Conservation (phyloP, 2,888 invertebrate genomes). For the Melanchra persicariae region DNA sequence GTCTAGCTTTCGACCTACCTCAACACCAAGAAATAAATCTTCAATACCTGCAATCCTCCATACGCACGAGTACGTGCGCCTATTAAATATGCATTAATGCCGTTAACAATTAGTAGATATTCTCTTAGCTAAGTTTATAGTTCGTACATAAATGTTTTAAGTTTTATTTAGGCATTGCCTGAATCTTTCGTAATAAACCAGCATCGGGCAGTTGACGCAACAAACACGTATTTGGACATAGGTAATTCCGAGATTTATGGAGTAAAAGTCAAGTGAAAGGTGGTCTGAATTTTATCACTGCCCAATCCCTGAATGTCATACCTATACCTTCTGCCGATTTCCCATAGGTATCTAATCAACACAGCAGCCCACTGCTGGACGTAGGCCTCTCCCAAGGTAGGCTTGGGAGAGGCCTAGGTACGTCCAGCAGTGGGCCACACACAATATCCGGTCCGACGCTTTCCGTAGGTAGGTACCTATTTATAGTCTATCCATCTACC, state of each 20-base stretch:
- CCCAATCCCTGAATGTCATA: not conserved
- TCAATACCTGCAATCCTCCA: not conserved
- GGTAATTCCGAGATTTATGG: conserved; percentile 34
- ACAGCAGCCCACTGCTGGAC: too few relatives aligned
- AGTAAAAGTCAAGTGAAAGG: conserved; percentile 36
- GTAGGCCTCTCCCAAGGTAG: too few relatives aligned
- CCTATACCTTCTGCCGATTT: too few relatives aligned
- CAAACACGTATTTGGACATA: conserved; percentile 22
- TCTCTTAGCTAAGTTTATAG: conserved; percentile 7
- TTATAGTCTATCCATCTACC: too few relatives aligned
- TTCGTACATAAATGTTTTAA: not conserved
- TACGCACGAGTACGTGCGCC: not conserved
- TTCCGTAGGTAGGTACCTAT: too few relatives aligned
- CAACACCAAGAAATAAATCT: not conserved
- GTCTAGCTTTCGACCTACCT: not conserved
- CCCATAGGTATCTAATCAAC: too few relatives aligned
- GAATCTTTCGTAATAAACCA: conserved; percentile 29
- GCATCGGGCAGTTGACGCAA: conserved; percentile 9
- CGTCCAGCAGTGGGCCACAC: too few relatives aligned
- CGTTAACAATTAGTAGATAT: not conserved
- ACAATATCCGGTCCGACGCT: too few relatives aligned
- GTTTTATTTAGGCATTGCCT: conserved; percentile 21
- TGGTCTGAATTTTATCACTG: not conserved
- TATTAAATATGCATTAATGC: not conserved
- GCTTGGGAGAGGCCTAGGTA: too few relatives aligned